Evolutionary conservation across 1,140 invertebrate species (phyloP).

Genomic region (Stenopsyche tienmushanensis): DNA sequence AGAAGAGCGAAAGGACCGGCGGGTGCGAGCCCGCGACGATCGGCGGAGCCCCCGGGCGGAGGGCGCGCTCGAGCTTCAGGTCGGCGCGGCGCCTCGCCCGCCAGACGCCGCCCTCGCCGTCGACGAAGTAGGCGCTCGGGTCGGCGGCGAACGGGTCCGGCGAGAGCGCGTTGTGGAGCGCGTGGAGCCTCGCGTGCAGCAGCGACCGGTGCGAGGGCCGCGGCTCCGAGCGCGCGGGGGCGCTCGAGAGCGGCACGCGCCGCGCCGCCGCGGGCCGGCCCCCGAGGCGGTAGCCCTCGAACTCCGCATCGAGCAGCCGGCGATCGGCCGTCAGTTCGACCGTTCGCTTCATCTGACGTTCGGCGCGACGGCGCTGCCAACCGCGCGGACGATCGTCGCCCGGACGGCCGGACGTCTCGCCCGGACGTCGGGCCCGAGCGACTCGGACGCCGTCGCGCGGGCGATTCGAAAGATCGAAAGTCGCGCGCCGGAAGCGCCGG

Average conservation of each 20-base stretch:
- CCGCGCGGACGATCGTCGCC: not conserved
- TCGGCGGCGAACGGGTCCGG: not conserved
- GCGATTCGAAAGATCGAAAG: not conserved
- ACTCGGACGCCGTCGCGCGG: not conserved
- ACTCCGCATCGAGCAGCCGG: conserved; percentile 1
- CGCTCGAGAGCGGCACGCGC: not conserved
- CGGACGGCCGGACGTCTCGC: too few species aligned
- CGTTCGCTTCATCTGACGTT: not conserved
- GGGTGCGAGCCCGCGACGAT: not conserved
- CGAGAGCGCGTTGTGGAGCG: conserved; percentile 17
- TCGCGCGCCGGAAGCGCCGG: not conserved
- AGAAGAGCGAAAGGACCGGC: not conserved
- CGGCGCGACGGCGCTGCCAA: too few species aligned
- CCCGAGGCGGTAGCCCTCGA: conserved; percentile 9
- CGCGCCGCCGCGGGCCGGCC: not conserved
- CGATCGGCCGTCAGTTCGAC: conserved; percentile 5
- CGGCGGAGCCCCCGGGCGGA: not conserved
- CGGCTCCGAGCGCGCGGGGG: not conserved
- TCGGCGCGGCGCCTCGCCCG: not conserved
- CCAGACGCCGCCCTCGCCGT: conserved; percentile 1
- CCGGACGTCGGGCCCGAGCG: not conserved
- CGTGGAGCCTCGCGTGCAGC: conserved; percentile 9
- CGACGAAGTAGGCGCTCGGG: not conserved
- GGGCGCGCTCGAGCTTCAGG: not conserved
- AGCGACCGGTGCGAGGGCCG: not conserved